Evolutionary conservation across 1,140 invertebrate genomes (phyloP).

Genomic region (Drosophila busckii): DNA sequence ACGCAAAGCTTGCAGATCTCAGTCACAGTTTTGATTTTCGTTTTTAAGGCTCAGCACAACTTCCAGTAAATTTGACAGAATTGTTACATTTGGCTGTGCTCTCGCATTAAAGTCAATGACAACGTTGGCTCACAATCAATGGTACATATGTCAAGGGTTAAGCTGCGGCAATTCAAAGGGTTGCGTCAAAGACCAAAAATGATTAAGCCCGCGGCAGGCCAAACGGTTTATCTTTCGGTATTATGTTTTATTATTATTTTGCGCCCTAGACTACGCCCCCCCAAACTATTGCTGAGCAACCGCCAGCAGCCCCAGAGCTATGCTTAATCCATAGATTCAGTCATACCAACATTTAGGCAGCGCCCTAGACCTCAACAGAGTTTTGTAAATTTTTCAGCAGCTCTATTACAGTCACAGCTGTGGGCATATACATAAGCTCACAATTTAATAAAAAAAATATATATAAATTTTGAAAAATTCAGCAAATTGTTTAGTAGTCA

Average conservation of each 20-base stretch:
- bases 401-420: too few relatives aligned
- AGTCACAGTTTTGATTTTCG: slow-evolving; percentile 3
- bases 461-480: too few relatives aligned
- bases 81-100: slow-evolving; percentile 70
- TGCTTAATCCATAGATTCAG: too few relatives aligned
- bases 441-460: too few relatives aligned
- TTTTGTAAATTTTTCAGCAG: too few relatives aligned
- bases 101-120: slow-evolving; percentile 64
- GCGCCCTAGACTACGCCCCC: neutral
- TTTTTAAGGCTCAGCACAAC: slow-evolving; percentile 14
- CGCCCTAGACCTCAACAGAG: too few relatives aligned
- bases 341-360: too few relatives aligned
- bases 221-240: slow-evolving; percentile 31
- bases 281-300: too few relatives aligned
- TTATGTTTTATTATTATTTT: slow-evolving; percentile 53
- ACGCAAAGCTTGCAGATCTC: too few relatives aligned
- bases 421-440: too few relatives aligned
- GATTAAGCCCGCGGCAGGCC: slow-evolving; percentile 11
- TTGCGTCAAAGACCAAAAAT: slow-evolving; percentile 20
- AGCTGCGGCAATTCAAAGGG: slow-evolving; percentile 41
- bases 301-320: too few relatives aligned
- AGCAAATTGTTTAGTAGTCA: too few relatives aligned
- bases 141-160: slow-evolving; percentile 57
- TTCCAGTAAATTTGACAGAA: slow-evolving; percentile 77
- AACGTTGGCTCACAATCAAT: slow-evolving; percentile 31